These are phyloP conservation scores for Drosophila neutralis DNA, from an alignment of 2,888 invertebrate species.

Conservation along the genomic window DNA sequence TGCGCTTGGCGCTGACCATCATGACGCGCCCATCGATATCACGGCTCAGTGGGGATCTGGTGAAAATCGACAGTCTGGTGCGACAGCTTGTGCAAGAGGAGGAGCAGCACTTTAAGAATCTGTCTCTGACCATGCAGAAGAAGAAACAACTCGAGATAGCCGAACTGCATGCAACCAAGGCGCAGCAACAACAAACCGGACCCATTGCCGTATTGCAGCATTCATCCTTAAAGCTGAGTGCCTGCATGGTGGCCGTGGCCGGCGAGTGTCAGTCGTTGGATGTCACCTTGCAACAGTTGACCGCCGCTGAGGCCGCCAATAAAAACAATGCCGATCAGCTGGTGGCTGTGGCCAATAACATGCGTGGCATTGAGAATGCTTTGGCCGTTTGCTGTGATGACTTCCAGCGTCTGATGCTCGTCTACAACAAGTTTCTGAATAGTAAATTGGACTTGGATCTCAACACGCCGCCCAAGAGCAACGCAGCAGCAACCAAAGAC, in stretches of 20 bases:
- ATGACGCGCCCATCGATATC: constrained; percentile 81
- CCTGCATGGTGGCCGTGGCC: constrained; percentile 84
- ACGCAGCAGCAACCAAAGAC: constrained; percentile 35
- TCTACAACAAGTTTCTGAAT: constrained; percentile 83
- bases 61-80: constrained; percentile 78
- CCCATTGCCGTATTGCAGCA: constrained; percentile 83
- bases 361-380: constrained; percentile 82
- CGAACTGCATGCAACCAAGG: constrained; percentile 72
- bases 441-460: constrained; percentile 73
- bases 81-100: constrained; percentile 82
- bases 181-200: constrained; percentile 73
- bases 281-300: constrained; percentile 81
- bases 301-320: constrained; percentile 74
- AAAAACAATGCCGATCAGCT: constrained; percentile 80
- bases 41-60: constrained; percentile 72
- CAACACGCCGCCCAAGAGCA: constrained; percentile 4
- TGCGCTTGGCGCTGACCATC: constrained; percentile 83
- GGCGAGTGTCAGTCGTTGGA: constrained; percentile 83
- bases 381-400: constrained; percentile 83
- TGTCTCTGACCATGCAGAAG: constrained; percentile 76
- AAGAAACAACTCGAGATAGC: constrained; percentile 79
- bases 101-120: constrained; percentile 82
- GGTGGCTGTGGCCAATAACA: constrained; percentile 82
- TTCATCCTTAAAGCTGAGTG: constrained; percentile 83
- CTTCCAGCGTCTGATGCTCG: constrained; percentile 83